Evolutionary conservation across 2,113 vertebrate species (phyloP).

Genomic region (Physeter macrocephalus): DNA sequence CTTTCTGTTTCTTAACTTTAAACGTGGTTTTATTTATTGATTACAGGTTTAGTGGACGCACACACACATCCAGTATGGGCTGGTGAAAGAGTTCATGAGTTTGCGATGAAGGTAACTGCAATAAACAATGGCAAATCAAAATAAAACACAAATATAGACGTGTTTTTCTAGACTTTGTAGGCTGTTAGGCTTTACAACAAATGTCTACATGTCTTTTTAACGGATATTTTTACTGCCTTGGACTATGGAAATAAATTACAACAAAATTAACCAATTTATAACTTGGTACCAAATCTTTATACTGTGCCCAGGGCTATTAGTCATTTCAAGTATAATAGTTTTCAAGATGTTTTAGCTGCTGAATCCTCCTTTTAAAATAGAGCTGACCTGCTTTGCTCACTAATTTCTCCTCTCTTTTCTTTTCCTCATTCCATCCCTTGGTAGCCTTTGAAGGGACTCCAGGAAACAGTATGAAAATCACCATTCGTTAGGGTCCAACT

Average conservation of each 20-base stretch:
- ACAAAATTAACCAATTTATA: background rate
- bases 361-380: background rate
- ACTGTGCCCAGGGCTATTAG: background rate
- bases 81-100: conserved; percentile 96
- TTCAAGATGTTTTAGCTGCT: background rate
- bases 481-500: background rate
- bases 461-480: conserved; percentile 29
- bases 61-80: conserved; percentile 98
- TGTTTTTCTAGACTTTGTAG: background rate
- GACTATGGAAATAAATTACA: background rate
- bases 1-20: background rate
- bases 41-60: conserved; percentile 93
- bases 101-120: conserved; percentile 95
- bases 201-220: background rate
- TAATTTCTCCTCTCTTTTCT: background rate
- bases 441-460: background rate
- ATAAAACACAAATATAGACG: background rate
- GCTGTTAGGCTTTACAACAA: background rate
- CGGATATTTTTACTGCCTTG: background rate
- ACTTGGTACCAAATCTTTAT: background rate
- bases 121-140: background rate
- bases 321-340: background rate
- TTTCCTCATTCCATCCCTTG: background rate
- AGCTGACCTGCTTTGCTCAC: background rate
- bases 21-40: conserved; percentile 24